phyloP scores from a whole-genome alignment of 2,113 vertebrate genomes.

The Athene noctua region DNA sequence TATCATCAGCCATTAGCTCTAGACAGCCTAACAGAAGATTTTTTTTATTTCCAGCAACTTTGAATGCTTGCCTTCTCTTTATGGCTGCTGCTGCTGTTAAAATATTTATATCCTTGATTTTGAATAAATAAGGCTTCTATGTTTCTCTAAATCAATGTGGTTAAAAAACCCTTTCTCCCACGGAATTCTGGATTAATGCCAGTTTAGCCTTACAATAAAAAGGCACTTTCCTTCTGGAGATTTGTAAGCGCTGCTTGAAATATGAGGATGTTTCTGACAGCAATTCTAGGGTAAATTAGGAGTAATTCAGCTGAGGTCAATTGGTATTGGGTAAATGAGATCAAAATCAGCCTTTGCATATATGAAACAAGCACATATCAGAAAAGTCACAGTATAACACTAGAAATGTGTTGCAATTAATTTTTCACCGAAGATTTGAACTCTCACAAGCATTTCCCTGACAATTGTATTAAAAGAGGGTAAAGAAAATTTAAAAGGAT shows the following conservation, averaged over 20 bases:
- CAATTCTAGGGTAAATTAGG: neutral
- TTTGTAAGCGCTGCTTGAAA: conserved; percentile 61
- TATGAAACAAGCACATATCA: neutral
- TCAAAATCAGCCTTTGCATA: neutral
- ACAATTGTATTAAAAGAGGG: neutral
- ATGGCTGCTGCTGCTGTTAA: neutral
- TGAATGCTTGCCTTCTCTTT: conserved; percentile 1
- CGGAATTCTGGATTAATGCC: conserved; percentile 12
- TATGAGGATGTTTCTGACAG: conserved; percentile 32
- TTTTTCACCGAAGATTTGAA: neutral
- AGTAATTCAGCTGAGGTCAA: neutral
- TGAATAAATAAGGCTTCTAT: conserved; percentile 15
- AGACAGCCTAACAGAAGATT: neutral
- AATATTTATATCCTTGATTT: conserved; percentile 40
- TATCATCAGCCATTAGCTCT: neutral
- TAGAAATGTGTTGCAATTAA: conserved; percentile 13
- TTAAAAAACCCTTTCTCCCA: neutral
- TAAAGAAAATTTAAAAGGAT: neutral
- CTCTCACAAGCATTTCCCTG: neutral
- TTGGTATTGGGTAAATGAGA: neutral
- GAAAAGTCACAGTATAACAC: neutral
- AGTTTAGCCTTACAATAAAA: conserved; percentile 50
- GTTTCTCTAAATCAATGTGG: conserved; percentile 30
- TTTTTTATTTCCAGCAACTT: neutral
- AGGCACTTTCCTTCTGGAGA: conserved; percentile 33